phyloP scores from a whole-genome alignment of 2,888 invertebrate genomes.

The Drosophila vallismaia region DNA sequence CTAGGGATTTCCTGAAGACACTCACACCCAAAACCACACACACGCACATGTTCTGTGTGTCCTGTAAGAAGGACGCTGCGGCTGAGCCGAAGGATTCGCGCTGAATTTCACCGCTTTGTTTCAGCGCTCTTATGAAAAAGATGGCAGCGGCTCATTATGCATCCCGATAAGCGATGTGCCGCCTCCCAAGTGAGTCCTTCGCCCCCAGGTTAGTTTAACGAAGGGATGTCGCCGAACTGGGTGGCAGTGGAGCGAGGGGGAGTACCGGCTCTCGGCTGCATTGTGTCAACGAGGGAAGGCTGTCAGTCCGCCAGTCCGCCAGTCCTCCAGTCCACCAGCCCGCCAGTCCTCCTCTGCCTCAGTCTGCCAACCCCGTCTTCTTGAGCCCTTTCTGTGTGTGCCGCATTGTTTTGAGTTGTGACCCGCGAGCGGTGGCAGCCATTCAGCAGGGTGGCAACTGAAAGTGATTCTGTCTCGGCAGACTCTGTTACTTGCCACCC shows the following conservation, averaged over 20 bases:
- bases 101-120: slow-evolving; percentile 78
- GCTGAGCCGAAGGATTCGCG: slow-evolving; percentile 70
- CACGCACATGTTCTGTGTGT: not conserved
- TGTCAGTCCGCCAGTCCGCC: not conserved
- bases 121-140: slow-evolving; percentile 68
- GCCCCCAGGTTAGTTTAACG: slow-evolving; percentile 66
- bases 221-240: slow-evolving; percentile 13
- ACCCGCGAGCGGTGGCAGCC: slow-evolving; percentile 50
- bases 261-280: slow-evolving; percentile 32
- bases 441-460: slow-evolving; percentile 51
- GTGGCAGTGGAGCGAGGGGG: slow-evolving; percentile 9
- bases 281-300: slow-evolving; percentile 39
- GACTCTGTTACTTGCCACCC: slow-evolving; percentile 63
- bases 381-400: slow-evolving; percentile 37
- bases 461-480: slow-evolving; percentile 51
- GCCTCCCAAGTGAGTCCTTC: slow-evolving; percentile 74
- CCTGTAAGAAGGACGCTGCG: slow-evolving; percentile 22
- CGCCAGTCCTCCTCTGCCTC: slow-evolving; percentile 7
- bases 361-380: slow-evolving; percentile 44
- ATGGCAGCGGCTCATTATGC: slow-evolving; percentile 78
- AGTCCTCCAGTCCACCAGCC: not conserved
- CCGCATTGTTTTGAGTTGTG: slow-evolving; percentile 50
- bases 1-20: slow-evolving; percentile 38
- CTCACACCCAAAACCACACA: not conserved
- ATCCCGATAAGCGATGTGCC: slow-evolving; percentile 75